Conservation (phyloP, 2,888 invertebrate genomes). For the Lucinisca nassula region DNA sequence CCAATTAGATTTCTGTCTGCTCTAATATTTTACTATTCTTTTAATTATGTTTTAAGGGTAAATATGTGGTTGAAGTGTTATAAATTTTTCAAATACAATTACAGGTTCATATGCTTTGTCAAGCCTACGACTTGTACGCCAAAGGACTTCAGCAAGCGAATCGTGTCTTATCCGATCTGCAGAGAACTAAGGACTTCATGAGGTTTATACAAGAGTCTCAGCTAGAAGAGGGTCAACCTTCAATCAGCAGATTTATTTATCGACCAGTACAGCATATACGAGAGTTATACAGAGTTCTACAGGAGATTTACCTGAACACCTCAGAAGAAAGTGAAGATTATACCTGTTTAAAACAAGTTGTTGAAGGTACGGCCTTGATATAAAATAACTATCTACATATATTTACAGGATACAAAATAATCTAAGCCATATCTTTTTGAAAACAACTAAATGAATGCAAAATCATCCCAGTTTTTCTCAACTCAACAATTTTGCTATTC, state of each 20-base stretch:
- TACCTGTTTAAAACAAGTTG: conserved; percentile 80
- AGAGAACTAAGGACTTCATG: conserved; percentile 80
- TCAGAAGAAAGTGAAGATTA: conserved; percentile 76
- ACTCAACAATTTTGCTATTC: too few relatives aligned
- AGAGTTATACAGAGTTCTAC: conserved; percentile 79
- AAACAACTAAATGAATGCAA: too few relatives aligned
- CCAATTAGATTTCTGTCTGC: too few relatives aligned
- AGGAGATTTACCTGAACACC: conserved; percentile 80
- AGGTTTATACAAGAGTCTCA: conserved; percentile 80
- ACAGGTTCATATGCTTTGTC: conserved; percentile 82
- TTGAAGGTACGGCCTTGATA: too few relatives aligned
- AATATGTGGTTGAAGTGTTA: neutral
- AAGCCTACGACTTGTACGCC: conserved; percentile 85
- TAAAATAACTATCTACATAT: too few relatives aligned
- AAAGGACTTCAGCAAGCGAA: conserved; percentile 82
- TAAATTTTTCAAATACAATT: conserved; percentile 40
- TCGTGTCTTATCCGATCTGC: conserved; percentile 76
- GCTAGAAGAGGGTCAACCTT: conserved; percentile 74
- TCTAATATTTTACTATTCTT: too few relatives aligned
- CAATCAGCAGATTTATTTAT: conserved; percentile 81
- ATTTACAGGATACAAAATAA: too few relatives aligned
- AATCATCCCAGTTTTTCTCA: too few relatives aligned
- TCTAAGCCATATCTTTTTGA: too few relatives aligned
- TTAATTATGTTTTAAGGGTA: neutral
- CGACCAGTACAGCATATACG: conserved; percentile 83